Conservation (phyloP, 1,140 invertebrate species). For the Ostrea denselamellosa region DNA sequence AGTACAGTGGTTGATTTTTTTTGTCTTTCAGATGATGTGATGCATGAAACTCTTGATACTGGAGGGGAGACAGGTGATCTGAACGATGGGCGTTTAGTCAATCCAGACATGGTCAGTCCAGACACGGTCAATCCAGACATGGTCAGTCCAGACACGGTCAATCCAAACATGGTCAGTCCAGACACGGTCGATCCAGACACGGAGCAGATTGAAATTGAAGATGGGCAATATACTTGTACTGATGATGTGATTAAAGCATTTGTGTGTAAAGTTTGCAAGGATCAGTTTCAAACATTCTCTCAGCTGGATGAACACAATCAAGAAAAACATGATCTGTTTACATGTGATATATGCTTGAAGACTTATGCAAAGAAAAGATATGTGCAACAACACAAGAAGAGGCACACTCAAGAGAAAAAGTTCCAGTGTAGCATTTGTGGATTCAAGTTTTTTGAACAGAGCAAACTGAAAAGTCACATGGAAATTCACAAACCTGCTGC, state of each 20-base stretch:
- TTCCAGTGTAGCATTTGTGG: slow-evolving; percentile 60
- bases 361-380: slow-evolving; percentile 59
- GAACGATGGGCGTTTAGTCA: neutral
- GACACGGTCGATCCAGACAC: neutral
- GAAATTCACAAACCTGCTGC: slow-evolving; percentile 60
- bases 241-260: neutral
- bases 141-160: no score
- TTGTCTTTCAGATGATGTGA: neutral
- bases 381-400: slow-evolving; percentile 59
- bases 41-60: neutral
- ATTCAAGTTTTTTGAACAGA: slow-evolving; percentile 60
- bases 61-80: neutral
- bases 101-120: no score
- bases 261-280: slow-evolving; percentile 23
- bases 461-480: slow-evolving; percentile 60
- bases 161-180: no score
- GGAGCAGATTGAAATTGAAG: neutral
- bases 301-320: neutral
- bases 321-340: slow-evolving; percentile 26
- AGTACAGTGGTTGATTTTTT: no score
- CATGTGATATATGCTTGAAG: slow-evolving; percentile 60
- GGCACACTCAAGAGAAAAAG: slow-evolving; percentile 61
- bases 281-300: neutral
- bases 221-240: neutral
- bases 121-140: no score